A percentile compares a stretch with the other conserved stretches of the same genome.
Conservation (phyloP, 2,888 invertebrate genomes). For the Pyralis farinalis region DNA sequence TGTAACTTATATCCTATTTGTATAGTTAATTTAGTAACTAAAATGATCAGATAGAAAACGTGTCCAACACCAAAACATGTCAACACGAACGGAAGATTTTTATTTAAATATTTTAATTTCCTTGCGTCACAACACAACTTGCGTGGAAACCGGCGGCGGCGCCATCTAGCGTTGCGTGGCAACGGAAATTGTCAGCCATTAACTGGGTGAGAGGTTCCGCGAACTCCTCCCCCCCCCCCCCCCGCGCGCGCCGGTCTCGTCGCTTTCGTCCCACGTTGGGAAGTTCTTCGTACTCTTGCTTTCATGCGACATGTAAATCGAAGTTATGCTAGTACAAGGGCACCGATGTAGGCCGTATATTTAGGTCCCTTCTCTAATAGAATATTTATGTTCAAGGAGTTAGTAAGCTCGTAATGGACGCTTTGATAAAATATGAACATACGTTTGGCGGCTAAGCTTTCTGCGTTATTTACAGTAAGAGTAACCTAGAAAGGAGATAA, state of each 20-base stretch:
- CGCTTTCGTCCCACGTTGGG: slow-evolving; percentile 3
- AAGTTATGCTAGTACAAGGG: slow-evolving; percentile 1
- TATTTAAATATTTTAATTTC: slow-evolving; percentile 8
- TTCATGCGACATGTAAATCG: slow-evolving; percentile 14
- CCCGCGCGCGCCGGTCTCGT: too few species aligned
- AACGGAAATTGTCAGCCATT: slow-evolving; percentile 19
- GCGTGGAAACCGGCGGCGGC: neutral
- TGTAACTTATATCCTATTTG: too few species aligned
- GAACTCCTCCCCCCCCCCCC: neutral
- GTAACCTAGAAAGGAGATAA: too few species aligned
- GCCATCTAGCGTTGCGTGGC: slow-evolving; percentile 16
- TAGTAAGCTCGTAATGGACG: too few species aligned
- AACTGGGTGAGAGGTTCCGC: slow-evolving; percentile 5
- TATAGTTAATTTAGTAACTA: too few species aligned
- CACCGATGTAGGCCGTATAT: neutral
- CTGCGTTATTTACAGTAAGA: too few species aligned
- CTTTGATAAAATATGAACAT: neutral
- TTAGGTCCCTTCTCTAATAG: too few species aligned
- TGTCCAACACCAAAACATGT: too few species aligned
- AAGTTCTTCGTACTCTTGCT: slow-evolving; percentile 20
- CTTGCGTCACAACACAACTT: slow-evolving; percentile 1
- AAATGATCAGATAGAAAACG: too few species aligned
- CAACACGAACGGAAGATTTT: neutral
- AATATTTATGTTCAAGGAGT: too few species aligned
- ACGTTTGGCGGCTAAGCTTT: neutral